These are phyloP conservation scores for Mechanitis messenoides DNA, from an alignment of 2,888 invertebrate genomes.

Conservation along the genomic window DNA sequence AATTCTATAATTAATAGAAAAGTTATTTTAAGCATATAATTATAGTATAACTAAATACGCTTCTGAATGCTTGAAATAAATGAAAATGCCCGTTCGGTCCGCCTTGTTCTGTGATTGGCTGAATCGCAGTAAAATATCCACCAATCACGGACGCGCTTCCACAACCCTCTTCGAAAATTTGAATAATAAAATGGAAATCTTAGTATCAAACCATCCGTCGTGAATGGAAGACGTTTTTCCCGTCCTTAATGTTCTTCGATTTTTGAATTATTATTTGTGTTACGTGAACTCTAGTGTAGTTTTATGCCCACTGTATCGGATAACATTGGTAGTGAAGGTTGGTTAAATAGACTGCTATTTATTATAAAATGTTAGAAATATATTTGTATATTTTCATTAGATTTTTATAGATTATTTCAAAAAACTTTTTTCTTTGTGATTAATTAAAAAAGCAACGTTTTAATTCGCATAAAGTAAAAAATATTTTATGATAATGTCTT, in stretches of 20 bases:
- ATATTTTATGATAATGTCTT: too few species aligned
- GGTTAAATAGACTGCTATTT: slow-evolving; percentile 12
- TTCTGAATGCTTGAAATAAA: background rate
- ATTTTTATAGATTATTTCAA: too few species aligned
- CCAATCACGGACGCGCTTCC: slow-evolving; percentile 46
- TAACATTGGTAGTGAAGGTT: slow-evolving; percentile 38
- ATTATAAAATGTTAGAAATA: slow-evolving; percentile 9
- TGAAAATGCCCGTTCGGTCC: slow-evolving; percentile 31
- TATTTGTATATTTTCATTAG: too few species aligned
- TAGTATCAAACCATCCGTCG: slow-evolving; percentile 41
- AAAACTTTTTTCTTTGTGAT: too few species aligned
- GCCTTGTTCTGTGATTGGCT: slow-evolving; percentile 47
- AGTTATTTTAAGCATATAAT: too few species aligned
- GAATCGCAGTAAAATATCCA: slow-evolving; percentile 15
- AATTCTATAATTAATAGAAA: too few species aligned
- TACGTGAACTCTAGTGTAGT: slow-evolving; percentile 27
- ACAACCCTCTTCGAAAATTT: slow-evolving; percentile 55
- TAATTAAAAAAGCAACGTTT: too few species aligned
- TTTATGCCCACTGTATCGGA: slow-evolving; percentile 67
- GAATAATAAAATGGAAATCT: slow-evolving; percentile 43
- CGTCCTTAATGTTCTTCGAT: slow-evolving; percentile 4
- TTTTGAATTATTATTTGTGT: slow-evolving; percentile 14
- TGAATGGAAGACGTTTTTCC: slow-evolving; percentile 26
- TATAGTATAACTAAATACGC: background rate
- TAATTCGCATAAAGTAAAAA: too few species aligned